Conservation (phyloP, 2,888 invertebrate genomes). For the Trichacis sp. region DNA sequence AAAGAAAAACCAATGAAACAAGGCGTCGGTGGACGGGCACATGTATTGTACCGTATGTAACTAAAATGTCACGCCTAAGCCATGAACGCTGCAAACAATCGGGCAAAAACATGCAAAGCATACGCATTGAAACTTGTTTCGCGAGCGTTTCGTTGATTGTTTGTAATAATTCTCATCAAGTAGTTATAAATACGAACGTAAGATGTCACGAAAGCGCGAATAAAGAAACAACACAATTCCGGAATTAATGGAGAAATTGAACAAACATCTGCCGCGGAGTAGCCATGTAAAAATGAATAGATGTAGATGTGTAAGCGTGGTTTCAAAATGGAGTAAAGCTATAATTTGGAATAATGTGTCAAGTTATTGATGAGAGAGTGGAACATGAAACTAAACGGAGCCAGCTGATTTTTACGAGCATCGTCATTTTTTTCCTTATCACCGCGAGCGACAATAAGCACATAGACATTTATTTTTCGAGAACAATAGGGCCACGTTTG, state of each 20-base stretch:
- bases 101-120: slow-evolving; percentile 2
- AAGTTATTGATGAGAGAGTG: slow-evolving; percentile 21
- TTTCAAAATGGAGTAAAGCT: slow-evolving; percentile 50
- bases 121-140: slow-evolving; percentile 35
- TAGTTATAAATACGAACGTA: slow-evolving; percentile 48
- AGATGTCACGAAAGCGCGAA: slow-evolving; percentile 36
- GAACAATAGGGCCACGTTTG: neutral
- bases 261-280: slow-evolving; percentile 41
- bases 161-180: slow-evolving; percentile 50
- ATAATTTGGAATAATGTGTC: slow-evolving; percentile 52
- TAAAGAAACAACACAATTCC: slow-evolving; percentile 6
- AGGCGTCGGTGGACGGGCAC: slow-evolving; percentile 51
- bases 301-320: slow-evolving; percentile 47
- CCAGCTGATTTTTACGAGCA: neutral
- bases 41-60: slow-evolving; percentile 65
- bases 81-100: too few species aligned
- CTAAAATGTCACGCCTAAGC: slow-evolving; percentile 60
- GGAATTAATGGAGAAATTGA: slow-evolving; percentile 25
- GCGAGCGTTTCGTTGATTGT: slow-evolving; percentile 49
- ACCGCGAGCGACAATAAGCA: slow-evolving; percentile 21
- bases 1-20: slow-evolving; percentile 1
- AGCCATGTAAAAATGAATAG: slow-evolving; percentile 45
- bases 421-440: slow-evolving; percentile 1
- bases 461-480: slow-evolving; percentile 18
- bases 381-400: slow-evolving; percentile 7